Evolutionary conservation across 2,797 vertebrate species (phyloP).

Genomic region (Lindbergichthys nudifrons): DNA sequence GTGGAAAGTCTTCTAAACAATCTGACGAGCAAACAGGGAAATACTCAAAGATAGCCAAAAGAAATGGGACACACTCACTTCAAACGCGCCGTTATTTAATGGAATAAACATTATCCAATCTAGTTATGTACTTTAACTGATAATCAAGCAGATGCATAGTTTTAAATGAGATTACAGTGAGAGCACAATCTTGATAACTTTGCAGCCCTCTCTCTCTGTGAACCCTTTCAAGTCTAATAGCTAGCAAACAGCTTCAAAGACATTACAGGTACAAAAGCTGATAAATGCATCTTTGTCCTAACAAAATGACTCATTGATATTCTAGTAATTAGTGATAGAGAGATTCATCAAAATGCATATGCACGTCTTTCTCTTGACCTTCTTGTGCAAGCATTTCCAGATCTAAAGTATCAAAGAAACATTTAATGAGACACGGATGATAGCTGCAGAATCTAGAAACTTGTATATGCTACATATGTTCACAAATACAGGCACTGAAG

Average conservation of each 20-base stretch:
- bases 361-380: too few species aligned
- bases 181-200: constrained; percentile 14
- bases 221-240: background rate
- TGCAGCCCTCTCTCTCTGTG: background rate
- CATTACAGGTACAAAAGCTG: background rate
- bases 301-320: background rate
- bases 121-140: background rate
- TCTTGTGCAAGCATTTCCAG: too few species aligned
- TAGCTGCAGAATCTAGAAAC: too few species aligned
- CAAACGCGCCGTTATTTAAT: background rate
- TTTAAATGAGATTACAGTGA: constrained; percentile 6
- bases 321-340: background rate
- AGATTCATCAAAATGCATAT: background rate
- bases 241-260: background rate
- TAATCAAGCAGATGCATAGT: background rate
- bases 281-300: background rate
- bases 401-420: too few species aligned
- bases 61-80: background rate
- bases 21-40: background rate
- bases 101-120: background rate
- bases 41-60: background rate
- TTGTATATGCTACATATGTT: too few species aligned
- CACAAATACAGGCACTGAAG: too few species aligned
- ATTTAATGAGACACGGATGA: too few species aligned
- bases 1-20: background rate